Evolutionary conservation across 2,797 vertebrate genomes (phyloP).

Genomic region (Pseudocheirus occidentalis): DNA sequence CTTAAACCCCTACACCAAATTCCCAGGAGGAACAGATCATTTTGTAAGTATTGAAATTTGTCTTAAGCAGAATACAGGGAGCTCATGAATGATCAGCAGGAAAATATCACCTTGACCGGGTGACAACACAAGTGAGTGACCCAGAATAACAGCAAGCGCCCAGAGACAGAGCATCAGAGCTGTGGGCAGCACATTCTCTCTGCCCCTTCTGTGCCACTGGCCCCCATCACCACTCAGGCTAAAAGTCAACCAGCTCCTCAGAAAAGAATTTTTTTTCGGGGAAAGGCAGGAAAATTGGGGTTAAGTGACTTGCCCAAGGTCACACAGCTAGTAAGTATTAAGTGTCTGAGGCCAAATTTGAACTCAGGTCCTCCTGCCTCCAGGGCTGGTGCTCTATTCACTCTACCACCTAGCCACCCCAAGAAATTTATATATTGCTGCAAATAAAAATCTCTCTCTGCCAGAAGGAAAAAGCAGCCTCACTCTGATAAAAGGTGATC

Average conservation of each 20-base stretch:
- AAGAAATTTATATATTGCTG: neutral
- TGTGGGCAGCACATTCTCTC: neutral
- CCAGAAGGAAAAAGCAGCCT: neutral
- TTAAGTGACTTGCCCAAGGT: too few species aligned
- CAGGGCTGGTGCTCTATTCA: too few species aligned
- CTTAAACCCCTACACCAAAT: rapidly evolving
- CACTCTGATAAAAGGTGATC: neutral
- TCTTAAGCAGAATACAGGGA: rapidly evolving
- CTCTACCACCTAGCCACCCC: too few species aligned
- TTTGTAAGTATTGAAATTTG: too few species aligned
- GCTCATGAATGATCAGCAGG: too few species aligned
- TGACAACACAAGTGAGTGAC: rapidly evolving
- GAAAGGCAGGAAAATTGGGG: too few species aligned
- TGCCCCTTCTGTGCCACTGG: rapidly evolving
- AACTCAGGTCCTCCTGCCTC: too few species aligned
- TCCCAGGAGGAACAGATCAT: too few species aligned
- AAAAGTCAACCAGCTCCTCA: rapidly evolving
- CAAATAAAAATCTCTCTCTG: neutral
- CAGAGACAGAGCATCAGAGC: rapidly evolving
- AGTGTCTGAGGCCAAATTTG: too few species aligned
- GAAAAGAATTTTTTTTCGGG: too few species aligned
- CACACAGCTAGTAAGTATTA: too few species aligned
- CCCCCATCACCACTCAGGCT: neutral
- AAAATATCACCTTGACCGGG: neutral
- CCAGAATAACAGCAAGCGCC: neutral